Conservation (phyloP, 2,113 vertebrate species). For the Phocoena sinus region DNA sequence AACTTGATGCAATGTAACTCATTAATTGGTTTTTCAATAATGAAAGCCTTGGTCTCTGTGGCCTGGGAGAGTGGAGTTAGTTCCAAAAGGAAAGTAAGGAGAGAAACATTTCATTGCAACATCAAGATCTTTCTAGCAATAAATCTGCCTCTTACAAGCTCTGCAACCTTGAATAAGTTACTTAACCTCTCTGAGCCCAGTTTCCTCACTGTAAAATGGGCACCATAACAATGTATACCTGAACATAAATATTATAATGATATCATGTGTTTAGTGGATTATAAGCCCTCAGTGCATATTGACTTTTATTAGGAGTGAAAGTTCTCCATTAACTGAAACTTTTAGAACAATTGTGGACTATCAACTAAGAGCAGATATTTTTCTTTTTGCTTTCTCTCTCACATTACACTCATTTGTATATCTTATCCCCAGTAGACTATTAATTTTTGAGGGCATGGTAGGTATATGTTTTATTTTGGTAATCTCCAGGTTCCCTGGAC, state of each 20-base stretch:
- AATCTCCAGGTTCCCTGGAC: not conserved
- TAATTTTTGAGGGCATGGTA: not conserved
- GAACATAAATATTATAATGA: not conserved
- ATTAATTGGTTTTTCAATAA: slow-evolving; percentile 24
- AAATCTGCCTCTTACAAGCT: not conserved
- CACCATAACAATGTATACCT: not conserved
- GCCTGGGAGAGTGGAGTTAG: not conserved
- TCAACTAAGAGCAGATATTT: not conserved
- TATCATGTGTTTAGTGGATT: not conserved
- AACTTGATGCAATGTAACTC: slow-evolving; percentile 1
- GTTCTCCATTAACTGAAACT: not conserved
- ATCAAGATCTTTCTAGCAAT: not conserved
- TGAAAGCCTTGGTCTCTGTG: not conserved
- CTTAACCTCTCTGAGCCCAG: not conserved
- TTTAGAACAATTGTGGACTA: not conserved
- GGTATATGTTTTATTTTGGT: not conserved
- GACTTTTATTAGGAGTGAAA: not conserved
- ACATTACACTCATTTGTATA: not conserved
- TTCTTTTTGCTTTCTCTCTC: not conserved
- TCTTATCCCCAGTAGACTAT: not conserved
- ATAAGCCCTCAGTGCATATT: not conserved
- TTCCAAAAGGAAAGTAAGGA: not conserved
- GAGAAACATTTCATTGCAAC: not conserved
- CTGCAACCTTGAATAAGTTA: not conserved
- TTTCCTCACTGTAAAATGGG: not conserved